A percentile compares a stretch with the other conserved stretches of the same genome.
Evolutionary conservation across 2,797 vertebrate species (phyloP).

Genomic region (Apogon hyalosoma): DNA sequence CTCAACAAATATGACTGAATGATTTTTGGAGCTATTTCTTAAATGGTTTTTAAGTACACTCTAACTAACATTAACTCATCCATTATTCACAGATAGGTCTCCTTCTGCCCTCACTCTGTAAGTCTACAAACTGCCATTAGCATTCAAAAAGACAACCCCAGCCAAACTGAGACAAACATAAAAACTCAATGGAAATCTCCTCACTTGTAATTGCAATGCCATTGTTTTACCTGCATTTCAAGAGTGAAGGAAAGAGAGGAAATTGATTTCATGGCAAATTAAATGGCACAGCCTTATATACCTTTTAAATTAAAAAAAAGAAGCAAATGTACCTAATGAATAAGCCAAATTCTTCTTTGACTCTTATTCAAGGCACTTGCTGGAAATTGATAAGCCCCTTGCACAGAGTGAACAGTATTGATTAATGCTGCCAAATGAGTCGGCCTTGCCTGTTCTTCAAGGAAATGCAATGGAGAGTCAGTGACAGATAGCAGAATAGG

Average conservation of each 20-base stretch:
- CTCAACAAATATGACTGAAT: constrained; percentile 17
- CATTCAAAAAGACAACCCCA: constrained; percentile 45
- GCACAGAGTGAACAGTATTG: constrained; percentile 69
- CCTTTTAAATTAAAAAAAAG: constrained; percentile 25
- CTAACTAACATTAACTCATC: constrained; percentile 60
- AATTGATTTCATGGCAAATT: constrained; percentile 66
- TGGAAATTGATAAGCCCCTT: constrained; percentile 71
- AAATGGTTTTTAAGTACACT: constrained; percentile 33
- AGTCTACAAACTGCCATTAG: constrained; percentile 57
- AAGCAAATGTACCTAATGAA: constrained; percentile 58
- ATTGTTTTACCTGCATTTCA: constrained; percentile 54
- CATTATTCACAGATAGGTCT: constrained; percentile 65
- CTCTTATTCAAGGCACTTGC: constrained; percentile 61
- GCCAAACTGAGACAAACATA: constrained; percentile 44
- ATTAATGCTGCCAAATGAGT: constrained; percentile 77
- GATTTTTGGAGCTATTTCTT: constrained; percentile 33
- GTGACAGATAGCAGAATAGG: constrained; percentile 74
- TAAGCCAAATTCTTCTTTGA: constrained; percentile 57
- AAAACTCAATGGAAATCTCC: constrained; percentile 49
- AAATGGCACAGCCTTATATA: constrained; percentile 52
- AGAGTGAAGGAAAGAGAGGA: constrained; percentile 20
- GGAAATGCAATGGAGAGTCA: constrained; percentile 72
- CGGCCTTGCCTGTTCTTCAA: constrained; percentile 72
- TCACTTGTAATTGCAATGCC: constrained; percentile 56
- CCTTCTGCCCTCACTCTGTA: constrained; percentile 12